These are phyloP conservation scores for Pygathrix nemaeus DNA, from an alignment of 2,113 vertebrate species.

Conservation along the genomic window DNA sequence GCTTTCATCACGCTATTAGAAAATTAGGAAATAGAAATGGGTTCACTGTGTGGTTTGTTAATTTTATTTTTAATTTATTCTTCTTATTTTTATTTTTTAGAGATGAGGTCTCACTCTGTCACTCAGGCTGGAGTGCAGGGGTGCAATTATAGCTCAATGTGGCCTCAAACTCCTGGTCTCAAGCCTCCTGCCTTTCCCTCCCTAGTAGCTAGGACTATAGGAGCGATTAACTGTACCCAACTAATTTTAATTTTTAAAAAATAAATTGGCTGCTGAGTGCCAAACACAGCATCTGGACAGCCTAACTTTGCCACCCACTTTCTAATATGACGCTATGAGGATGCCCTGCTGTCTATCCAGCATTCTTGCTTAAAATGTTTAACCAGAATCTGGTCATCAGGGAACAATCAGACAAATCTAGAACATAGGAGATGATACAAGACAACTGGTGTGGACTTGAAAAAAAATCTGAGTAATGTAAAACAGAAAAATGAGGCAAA, in stretches of 20 bases:
- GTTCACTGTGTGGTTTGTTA: neutral
- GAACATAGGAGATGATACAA: neutral
- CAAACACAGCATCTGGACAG: neutral
- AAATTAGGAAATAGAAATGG: neutral
- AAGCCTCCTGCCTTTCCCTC: neutral
- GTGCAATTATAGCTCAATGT: neutral
- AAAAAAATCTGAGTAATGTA: neutral
- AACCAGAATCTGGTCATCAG: neutral
- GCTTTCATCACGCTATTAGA: neutral
- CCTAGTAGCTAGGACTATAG: neutral
- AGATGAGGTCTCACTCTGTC: neutral
- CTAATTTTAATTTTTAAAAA: neutral
- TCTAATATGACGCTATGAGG: neutral
- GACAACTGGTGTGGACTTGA: neutral
- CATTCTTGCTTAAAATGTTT: neutral
- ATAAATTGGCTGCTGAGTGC: neutral
- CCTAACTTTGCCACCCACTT: neutral
- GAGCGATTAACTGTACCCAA: neutral
- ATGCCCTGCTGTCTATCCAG: fast-evolving
- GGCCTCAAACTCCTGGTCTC: neutral
- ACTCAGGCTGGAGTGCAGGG: too few species aligned
- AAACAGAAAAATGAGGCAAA: neutral
- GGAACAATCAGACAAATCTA: neutral
- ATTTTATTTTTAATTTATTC: neutral
- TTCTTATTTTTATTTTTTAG: neutral